phyloP scores from a whole-genome alignment of 1,140 invertebrate genomes.

The Brachionus calyciflorus region DNA sequence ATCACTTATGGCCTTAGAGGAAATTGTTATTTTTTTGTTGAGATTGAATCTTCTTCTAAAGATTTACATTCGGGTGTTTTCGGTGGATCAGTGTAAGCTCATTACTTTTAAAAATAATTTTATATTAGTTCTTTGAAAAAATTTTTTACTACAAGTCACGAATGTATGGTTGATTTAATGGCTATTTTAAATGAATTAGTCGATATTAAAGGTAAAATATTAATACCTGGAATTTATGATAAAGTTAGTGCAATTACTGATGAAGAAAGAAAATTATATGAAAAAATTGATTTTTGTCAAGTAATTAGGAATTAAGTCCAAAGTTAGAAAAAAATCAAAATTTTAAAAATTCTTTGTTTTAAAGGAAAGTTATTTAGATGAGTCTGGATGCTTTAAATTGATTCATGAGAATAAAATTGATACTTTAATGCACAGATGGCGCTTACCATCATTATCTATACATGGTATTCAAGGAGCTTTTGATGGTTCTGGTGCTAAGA shows the following conservation, averaged over 20 bases:
- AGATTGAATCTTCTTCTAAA: conserved; percentile 81
- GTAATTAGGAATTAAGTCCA: too few relatives aligned
- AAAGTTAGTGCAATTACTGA: conserved; percentile 68
- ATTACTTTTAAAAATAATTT: neutral
- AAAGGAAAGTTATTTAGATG: conserved; percentile 1
- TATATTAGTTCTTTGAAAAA: neutral
- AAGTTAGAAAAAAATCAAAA: too few relatives aligned
- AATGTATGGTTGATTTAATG: conserved; percentile 59
- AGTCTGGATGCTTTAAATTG: neutral
- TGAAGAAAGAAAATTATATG: conserved; percentile 66
- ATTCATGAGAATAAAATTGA: conserved; percentile 55
- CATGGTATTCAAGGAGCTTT: conserved; percentile 80
- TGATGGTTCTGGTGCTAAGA: conserved; percentile 83
- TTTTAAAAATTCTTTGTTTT: too few relatives aligned
- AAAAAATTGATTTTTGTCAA: conserved; percentile 29
- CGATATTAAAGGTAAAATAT: conserved; percentile 55
- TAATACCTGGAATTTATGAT: conserved; percentile 57
- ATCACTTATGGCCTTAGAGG: conserved; percentile 91
- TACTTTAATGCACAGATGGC: conserved; percentile 84
- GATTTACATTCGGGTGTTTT: conserved; percentile 93
- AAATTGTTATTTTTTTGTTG: conserved; percentile 84
- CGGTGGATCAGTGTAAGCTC: conserved; percentile 71
- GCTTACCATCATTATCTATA: conserved; percentile 62
- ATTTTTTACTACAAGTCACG: conserved; percentile 53
- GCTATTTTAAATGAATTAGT: conserved; percentile 53